These are phyloP conservation scores for Cygnus olor DNA, from an alignment of 2,797 vertebrate genomes.

Conservation along the genomic window DNA sequence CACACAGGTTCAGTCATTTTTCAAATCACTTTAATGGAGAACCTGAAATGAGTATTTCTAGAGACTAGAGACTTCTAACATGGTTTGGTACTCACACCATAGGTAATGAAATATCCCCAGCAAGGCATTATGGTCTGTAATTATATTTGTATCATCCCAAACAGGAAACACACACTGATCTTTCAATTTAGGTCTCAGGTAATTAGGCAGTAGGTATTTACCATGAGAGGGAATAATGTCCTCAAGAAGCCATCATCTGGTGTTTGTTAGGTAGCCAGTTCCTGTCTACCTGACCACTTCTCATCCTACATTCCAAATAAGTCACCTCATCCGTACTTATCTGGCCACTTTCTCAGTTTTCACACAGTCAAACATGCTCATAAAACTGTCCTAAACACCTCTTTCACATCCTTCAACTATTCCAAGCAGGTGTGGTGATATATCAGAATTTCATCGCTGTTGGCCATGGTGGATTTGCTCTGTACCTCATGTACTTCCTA, in stretches of 20 bases:
- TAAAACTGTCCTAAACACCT: constrained; percentile 60
- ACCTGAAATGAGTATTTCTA: not conserved
- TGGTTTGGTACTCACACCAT: not conserved
- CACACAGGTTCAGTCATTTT: not conserved
- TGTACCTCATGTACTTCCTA: not conserved
- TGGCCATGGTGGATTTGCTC: constrained; percentile 1
- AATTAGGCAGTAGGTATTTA: not conserved
- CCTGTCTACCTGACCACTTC: constrained; percentile 13
- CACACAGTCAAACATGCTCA: not conserved
- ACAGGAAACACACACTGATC: fast-evolving
- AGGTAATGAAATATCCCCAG: not conserved
- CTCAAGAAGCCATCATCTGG: constrained; percentile 1
- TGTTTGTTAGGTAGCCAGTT: not conserved
- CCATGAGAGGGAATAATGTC: not conserved
- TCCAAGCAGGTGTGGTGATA: constrained; percentile 40
- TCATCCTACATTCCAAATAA: constrained; percentile 50
- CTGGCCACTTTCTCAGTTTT: constrained; percentile 58
- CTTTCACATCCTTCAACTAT: constrained; percentile 27
- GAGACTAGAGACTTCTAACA: not conserved
- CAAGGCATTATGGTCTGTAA: not conserved
- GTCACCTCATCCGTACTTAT: constrained; percentile 33
- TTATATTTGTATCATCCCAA: not conserved
- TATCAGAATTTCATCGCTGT: constrained; percentile 28
- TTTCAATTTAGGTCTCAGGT: not conserved
- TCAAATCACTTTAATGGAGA: not conserved